phyloP scores from a whole-genome alignment of 2,113 vertebrate genomes.

The Capricornis sumatraensis region DNA sequence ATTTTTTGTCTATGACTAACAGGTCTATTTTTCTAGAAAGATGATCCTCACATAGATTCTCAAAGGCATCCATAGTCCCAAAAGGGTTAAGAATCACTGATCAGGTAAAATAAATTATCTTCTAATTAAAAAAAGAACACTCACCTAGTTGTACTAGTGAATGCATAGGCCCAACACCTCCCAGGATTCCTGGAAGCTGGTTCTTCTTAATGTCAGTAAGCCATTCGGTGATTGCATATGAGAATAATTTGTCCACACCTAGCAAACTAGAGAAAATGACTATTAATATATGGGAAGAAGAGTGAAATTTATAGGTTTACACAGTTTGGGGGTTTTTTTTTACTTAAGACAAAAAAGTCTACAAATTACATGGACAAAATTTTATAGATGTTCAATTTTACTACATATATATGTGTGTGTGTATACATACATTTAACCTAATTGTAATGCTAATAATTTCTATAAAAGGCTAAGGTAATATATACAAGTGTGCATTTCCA shows the following conservation, averaged over 20 bases:
- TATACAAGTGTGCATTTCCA: not conserved
- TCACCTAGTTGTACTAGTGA: slow-evolving; percentile 95
- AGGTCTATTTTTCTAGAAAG: not conserved
- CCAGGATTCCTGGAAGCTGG: slow-evolving; percentile 94
- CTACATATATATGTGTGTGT: too few species aligned
- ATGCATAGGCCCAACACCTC: slow-evolving; percentile 97
- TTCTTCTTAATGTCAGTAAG: slow-evolving; percentile 97
- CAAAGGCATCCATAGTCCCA: not conserved
- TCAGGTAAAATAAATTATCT: not conserved
- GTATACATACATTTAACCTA: not conserved
- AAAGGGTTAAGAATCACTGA: not conserved
- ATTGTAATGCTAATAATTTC: not conserved
- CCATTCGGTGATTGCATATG: slow-evolving; percentile 96
- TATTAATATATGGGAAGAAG: slow-evolving; percentile 12
- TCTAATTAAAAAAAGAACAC: slow-evolving; percentile 53
- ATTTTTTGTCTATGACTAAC: not conserved
- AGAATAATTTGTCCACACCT: slow-evolving; percentile 95
- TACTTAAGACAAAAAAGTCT: not conserved
- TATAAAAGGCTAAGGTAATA: not conserved
- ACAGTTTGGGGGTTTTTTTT: not conserved
- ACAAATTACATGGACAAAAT: not conserved
- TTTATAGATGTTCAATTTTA: not conserved
- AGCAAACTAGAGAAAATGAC: slow-evolving; percentile 84
- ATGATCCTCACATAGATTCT: not conserved
- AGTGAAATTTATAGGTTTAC: not conserved